These are phyloP conservation scores for Chunga burmeisteri DNA, from an alignment of 2,113 vertebrate genomes.

Conservation along the genomic window DNA sequence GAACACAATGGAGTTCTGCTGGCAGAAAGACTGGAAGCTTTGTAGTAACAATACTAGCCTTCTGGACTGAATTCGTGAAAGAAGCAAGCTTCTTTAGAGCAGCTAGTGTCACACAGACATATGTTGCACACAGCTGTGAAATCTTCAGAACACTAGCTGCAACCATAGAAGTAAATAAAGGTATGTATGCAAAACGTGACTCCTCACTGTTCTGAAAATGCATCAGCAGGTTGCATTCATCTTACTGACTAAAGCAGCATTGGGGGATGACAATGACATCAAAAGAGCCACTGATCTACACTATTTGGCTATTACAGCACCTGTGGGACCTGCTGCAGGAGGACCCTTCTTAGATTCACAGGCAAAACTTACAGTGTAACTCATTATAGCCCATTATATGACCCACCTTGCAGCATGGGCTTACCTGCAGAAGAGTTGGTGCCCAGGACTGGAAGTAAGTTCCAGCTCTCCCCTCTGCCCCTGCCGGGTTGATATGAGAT, in stretches of 20 bases:
- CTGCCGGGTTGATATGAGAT: background rate
- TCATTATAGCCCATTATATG: background rate
- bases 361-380: background rate
- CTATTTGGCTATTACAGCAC: background rate
- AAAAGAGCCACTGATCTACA: background rate
- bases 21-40: background rate
- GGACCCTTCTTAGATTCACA: background rate
- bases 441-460: background rate
- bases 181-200: background rate
- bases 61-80: background rate
- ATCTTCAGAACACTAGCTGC: background rate
- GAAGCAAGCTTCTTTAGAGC: background rate
- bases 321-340: background rate
- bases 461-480: background rate
- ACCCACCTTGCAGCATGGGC: background rate
- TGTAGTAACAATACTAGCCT: background rate
- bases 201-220: background rate
- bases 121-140: background rate
- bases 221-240: background rate
- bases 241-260: background rate
- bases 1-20: background rate
- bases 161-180: background rate
- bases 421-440: background rate
- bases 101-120: background rate
- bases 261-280: background rate